phyloP scores from a whole-genome alignment of 2,113 vertebrate genomes.

The Chionodraco myersi region DNA sequence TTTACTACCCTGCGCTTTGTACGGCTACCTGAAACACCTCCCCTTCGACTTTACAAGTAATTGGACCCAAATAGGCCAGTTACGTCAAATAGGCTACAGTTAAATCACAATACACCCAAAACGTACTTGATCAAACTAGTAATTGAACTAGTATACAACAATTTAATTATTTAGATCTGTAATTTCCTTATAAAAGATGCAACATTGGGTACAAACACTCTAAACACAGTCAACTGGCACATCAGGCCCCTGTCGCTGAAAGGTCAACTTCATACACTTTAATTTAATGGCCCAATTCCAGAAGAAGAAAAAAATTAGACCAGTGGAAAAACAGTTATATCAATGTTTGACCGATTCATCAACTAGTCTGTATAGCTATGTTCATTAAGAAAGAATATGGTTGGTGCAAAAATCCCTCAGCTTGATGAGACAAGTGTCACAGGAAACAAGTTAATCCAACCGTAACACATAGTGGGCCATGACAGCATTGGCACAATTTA shows the following conservation, averaged over 20 bases:
- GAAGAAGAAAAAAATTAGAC: conserved; percentile 2
- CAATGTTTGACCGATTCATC: neutral
- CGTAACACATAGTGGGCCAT: conserved; percentile 10
- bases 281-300: neutral
- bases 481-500: conserved; percentile 15
- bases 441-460: conserved; percentile 28
- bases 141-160: no score
- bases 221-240: neutral
- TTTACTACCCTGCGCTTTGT: no score
- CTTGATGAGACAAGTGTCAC: conserved; percentile 1
- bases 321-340: neutral
- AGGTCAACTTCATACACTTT: conserved; percentile 9
- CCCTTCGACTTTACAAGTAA: no score
- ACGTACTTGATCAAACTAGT: no score
- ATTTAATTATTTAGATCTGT: no score
- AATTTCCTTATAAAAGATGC: neutral
- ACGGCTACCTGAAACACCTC: no score
- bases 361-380: neutral
- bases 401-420: neutral
- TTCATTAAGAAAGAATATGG: conserved; percentile 10
- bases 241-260: neutral
- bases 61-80: no score
- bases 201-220: neutral
- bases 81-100: no score
- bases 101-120: no score